These are phyloP conservation scores for Manduca sexta DNA, from an alignment of 1,140 invertebrate genomes.

Conservation along the genomic window DNA sequence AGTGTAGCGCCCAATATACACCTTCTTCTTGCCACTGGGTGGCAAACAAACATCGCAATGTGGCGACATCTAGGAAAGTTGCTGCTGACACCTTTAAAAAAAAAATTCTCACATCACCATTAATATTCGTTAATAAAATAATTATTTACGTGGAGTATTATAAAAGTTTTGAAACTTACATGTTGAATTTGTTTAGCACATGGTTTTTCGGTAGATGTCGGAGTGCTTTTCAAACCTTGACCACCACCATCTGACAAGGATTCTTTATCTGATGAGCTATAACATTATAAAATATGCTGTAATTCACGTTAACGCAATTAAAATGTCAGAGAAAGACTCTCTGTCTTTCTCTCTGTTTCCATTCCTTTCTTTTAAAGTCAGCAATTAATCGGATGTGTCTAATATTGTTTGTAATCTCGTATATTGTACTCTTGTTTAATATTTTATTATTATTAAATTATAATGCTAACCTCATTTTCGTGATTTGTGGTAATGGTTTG, in stretches of 20 bases:
- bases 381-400: too few species aligned
- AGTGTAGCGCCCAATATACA: constrained; percentile 97
- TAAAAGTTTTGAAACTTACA: constrained; percentile 32
- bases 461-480: constrained; percentile 74
- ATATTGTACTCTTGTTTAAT: background rate
- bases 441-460: background rate
- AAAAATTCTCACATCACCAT: too few species aligned
- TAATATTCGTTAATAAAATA: too few species aligned
- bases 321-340: too few species aligned
- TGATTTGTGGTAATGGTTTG: constrained; percentile 69
- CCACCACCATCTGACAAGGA: constrained; percentile 64
- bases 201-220: constrained; percentile 47
- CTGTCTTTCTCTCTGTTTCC: too few species aligned
- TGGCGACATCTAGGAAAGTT: constrained; percentile 96
- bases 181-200: constrained; percentile 47
- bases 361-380: too few species aligned
- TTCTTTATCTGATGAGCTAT: constrained; percentile 70
- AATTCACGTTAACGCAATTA: too few species aligned
- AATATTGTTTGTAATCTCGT: too few species aligned
- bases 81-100: constrained; percentile 82
- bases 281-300: too few species aligned
- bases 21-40: constrained; percentile 98
- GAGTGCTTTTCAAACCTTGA: constrained; percentile 43
- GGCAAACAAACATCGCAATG: constrained; percentile 96
- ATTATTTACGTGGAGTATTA: too few species aligned